Conservation (phyloP, 2,113 vertebrate genomes). For the Nibea albiflora region DNA sequence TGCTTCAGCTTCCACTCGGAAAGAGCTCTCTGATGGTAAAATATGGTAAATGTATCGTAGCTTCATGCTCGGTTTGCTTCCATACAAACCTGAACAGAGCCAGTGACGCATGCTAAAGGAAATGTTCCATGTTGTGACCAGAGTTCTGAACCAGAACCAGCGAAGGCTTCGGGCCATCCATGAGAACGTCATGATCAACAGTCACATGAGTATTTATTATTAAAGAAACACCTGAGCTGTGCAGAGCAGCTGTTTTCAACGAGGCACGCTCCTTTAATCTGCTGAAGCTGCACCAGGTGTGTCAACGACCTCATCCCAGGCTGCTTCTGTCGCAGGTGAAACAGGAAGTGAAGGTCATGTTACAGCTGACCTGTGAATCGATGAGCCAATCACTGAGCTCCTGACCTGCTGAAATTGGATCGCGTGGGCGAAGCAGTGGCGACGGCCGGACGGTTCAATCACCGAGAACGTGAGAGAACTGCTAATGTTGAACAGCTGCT, state of each 20-base stretch:
- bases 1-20: too few relatives aligned
- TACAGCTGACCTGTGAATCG: not conserved
- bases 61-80: too few relatives aligned
- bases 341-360: constrained; percentile 8
- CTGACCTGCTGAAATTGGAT: constrained; percentile 46
- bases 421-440: not conserved
- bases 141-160: not conserved
- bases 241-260: too few relatives aligned
- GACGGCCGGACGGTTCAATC: not conserved
- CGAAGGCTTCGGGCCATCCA: not conserved
- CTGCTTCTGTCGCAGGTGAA: not conserved
- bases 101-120: not conserved
- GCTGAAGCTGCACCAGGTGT: not conserved
- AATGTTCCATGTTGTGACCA: too few relatives aligned
- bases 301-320: not conserved
- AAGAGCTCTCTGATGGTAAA: too few relatives aligned
- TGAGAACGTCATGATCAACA: too few relatives aligned
- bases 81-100: not conserved
- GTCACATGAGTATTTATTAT: constrained; percentile 9
- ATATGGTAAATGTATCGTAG: too few relatives aligned
- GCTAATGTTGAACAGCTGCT: not conserved
- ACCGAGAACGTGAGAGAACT: constrained; percentile 33
- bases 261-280: not conserved
- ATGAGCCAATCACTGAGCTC: not conserved
- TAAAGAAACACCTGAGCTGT: too few relatives aligned